Conservation (phyloP, 2,797 vertebrate species). For the Podarcis siculus region DNA sequence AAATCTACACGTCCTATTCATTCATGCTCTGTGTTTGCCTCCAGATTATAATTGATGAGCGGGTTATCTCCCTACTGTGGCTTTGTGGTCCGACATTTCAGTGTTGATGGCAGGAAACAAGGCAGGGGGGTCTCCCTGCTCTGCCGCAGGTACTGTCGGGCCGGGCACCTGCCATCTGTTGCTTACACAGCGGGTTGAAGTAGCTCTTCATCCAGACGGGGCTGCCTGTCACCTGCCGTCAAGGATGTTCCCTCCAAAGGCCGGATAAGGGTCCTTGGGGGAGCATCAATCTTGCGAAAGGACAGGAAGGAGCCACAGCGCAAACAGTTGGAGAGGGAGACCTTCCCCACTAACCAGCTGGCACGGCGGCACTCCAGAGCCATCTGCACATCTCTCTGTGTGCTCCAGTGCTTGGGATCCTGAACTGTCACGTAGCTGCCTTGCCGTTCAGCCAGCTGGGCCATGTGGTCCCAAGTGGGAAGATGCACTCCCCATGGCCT, state of each 20-base stretch:
- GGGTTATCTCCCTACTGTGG: not conserved
- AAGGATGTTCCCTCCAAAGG: not conserved
- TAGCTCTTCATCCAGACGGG: fast-evolving
- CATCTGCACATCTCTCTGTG: not conserved
- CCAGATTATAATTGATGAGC: not conserved
- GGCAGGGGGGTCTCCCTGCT: not conserved
- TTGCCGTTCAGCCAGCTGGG: not conserved
- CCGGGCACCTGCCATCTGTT: not conserved
- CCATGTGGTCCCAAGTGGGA: not conserved
- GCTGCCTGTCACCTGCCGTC: not conserved
- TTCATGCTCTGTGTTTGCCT: not conserved
- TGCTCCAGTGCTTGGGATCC: not conserved
- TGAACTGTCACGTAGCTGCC: not conserved
- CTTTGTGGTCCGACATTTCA: not conserved
- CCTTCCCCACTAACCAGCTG: not conserved
- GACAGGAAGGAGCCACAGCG: not conserved
- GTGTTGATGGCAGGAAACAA: not conserved
- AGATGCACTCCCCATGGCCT: not conserved
- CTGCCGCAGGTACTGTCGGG: not conserved
- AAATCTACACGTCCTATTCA: fast-evolving
- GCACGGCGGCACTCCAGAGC: not conserved
- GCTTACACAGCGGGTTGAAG: fast-evolving
- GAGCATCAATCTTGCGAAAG: not conserved
- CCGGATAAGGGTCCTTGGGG: not conserved
- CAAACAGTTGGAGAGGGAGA: not conserved